Base-by-base conservation (phyloP, 2,113 vertebrate species). In the Elephantulus edwardii region DNA sequence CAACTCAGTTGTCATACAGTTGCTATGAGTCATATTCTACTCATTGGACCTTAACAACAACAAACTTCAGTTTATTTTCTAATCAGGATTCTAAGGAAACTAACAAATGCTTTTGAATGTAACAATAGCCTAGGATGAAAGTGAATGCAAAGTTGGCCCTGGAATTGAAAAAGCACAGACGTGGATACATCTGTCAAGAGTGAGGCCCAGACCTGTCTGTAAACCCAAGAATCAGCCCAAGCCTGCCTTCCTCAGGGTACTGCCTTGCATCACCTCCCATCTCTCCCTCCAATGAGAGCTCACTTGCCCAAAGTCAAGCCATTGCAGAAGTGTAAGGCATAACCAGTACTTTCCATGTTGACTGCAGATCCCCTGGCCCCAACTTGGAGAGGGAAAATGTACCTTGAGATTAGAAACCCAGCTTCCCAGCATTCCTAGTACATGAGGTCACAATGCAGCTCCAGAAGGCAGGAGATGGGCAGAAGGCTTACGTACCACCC, bases 201-300 rank as follows among this genome's bases (percentile, higher is more conserved):
- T 7, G 46, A 72, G 35, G 35, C 20, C 35, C 30, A 17, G 58
- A 14, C 5, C 40, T 75, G 19, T 28, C 19, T 52, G 42, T 4
- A 42, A 72, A 40, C 9, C 28, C 11, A 33, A 58, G 19, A 6
- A 30, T 33, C 24, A 70, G 72, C 19, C 33, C 8, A 2, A 14
- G 26, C 33, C 74, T 44, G 8, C 17, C 22, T 70, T 16, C 22
- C 2, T 0, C 16, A 14, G 6, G 2, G 0, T 17, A 9, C n/a
- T 50, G n/a, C 14, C 24, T n/a, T n/a, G 28, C 1, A 7, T 3
- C 16, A 11, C 8, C 19, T 22, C n/a, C 22, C 38, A n/a, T 7
- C 11, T 35, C 33, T 24, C 5, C 8, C 22, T 9, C n/a, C 19
- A 17, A 38, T n/a, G 30, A 44, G 22, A 26, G 52, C 46, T 44